Percentiles rank a stretch among this genome's conserved stretches.
These are phyloP conservation scores for Stichodactyla helianthus DNA, from an alignment of 64 coral and sea anemone genomes.

Conservation along the genomic window DNA sequence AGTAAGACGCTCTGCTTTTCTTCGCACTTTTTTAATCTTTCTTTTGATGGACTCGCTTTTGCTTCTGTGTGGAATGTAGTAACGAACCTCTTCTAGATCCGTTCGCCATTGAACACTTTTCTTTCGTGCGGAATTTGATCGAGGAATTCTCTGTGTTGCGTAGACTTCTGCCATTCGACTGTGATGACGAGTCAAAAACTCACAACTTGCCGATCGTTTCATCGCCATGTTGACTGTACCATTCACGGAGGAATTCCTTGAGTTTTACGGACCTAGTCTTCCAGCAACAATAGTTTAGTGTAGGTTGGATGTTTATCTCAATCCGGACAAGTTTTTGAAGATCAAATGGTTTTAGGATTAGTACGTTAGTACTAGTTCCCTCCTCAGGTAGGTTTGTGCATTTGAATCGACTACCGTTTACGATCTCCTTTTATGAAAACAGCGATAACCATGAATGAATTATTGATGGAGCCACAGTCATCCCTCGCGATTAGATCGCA, in stretches of 20 bases:
- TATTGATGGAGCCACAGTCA: neutral
- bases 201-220: slow-evolving; percentile 42
- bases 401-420: neutral
- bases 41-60: slow-evolving; percentile 48
- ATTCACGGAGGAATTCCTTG: neutral
- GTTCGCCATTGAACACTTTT: slow-evolving; percentile 72
- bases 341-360: too few relatives aligned
- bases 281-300: too few relatives aligned
- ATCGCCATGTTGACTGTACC: neutral
- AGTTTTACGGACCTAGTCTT: neutral
- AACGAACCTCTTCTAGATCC: slow-evolving; percentile 69
- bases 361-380: too few relatives aligned
- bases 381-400: neutral
- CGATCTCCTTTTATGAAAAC: neutral
- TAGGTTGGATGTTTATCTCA: too few relatives aligned
- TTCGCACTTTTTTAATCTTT: slow-evolving; percentile 59
- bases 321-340: too few relatives aligned
- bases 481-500: neutral
- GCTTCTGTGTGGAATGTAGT: slow-evolving; percentile 56
- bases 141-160: slow-evolving; percentile 23
- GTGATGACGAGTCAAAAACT: slow-evolving; percentile 22
- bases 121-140: slow-evolving; percentile 60
- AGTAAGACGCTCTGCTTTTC: slow-evolving; percentile 40
- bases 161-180: slow-evolving; percentile 23
- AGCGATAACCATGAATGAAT: neutral